Percentiles rank a stretch among this genome's conserved stretches.
Conservation (phyloP, 1,140 invertebrate genomes). For the Eriosoma lanigerum region DNA sequence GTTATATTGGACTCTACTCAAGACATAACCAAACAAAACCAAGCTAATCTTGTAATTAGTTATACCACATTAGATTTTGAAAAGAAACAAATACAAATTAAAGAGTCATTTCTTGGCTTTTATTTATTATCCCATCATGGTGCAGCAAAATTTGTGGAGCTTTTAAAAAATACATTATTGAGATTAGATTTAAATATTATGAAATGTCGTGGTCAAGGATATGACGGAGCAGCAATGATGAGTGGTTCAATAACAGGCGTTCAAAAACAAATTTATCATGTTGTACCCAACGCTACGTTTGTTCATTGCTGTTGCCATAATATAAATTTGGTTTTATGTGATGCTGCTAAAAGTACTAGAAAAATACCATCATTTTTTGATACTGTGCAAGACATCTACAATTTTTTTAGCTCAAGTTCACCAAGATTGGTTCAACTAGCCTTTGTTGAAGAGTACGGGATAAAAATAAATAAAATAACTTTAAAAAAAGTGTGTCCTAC, state of each 20-base stretch:
- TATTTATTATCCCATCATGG: not conserved
- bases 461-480: not conserved
- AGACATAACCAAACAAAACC: conserved; percentile 3
- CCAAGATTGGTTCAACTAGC: not conserved
- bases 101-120: conserved; percentile 1
- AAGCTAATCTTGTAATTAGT: conserved; percentile 17
- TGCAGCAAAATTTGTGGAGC: not conserved
- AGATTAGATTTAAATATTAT: not conserved
- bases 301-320: conserved; percentile 9
- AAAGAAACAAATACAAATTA: not conserved
- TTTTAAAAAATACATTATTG: not conserved
- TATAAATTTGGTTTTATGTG: not conserved
- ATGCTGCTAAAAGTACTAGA: conserved; percentile 16
- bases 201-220: not conserved
- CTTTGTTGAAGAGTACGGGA: not conserved
- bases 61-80: not conserved
- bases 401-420: conserved; percentile 17
- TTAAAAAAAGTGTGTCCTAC: conserved; percentile 9
- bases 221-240: not conserved
- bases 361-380: conserved; percentile 9
- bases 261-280: conserved; percentile 8
- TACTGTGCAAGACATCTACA: conserved; percentile 6
- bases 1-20: conserved; percentile 23
- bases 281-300: not conserved
- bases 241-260: not conserved